A percentile compares a stretch with the other conserved stretches of the same genome.
These are phyloP conservation scores for Parthenolecanium corni DNA, from an alignment of 2,888 invertebrate genomes.

Conservation along the genomic window DNA sequence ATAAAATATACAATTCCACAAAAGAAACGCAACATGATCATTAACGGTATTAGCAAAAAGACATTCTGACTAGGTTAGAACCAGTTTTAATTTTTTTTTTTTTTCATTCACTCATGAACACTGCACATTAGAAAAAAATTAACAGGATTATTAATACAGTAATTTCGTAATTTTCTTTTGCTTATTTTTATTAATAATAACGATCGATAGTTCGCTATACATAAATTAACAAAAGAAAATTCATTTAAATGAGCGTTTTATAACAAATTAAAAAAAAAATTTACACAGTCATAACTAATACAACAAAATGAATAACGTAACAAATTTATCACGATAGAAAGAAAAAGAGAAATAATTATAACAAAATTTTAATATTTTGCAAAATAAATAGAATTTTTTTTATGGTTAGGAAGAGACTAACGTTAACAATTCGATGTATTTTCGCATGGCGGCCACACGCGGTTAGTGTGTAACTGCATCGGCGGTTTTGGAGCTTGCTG, in stretches of 20 bases:
- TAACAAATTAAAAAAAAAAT: background rate
- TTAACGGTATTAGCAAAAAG: conserved; percentile 20
- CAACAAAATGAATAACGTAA: background rate
- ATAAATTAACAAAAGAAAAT: conserved; percentile 1
- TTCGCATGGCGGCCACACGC: conserved; percentile 8
- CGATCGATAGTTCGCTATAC: conserved; percentile 4
- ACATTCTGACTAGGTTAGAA: conserved; percentile 20
- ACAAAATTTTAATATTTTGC: too few species aligned
- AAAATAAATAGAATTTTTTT: too few species aligned
- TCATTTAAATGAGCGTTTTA: conserved; percentile 9
- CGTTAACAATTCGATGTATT: conserved; percentile 20
- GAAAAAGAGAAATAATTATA: too few species aligned
- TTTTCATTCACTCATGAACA: conserved; percentile 3
- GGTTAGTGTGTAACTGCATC: conserved; percentile 5
- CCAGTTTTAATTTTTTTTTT: background rate
- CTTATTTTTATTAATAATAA: background rate
- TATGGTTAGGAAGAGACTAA: background rate
- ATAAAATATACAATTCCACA: background rate
- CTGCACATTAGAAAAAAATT: background rate
- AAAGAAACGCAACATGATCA: conserved; percentile 7
- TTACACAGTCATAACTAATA: conserved; percentile 1
- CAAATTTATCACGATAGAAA: too few species aligned
- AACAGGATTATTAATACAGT: background rate
- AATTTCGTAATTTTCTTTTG: too few species aligned
- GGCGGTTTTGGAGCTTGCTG: conserved; percentile 25